These are phyloP conservation scores for Dolichomitus sp. DNA, from an alignment of 2,888 invertebrate genomes.

Conservation along the genomic window DNA sequence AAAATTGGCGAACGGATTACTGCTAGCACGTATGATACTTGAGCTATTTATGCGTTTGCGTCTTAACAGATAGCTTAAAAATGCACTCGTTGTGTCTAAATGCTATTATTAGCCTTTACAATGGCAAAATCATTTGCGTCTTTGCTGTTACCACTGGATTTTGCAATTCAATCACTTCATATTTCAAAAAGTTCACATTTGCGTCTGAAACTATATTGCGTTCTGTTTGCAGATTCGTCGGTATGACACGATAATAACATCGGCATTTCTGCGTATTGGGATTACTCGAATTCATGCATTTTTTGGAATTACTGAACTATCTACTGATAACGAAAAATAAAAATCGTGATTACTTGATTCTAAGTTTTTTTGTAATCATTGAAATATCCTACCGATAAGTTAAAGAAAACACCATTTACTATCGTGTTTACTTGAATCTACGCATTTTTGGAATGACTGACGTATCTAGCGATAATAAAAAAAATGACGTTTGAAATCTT, in stretches of 20 bases:
- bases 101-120: no score
- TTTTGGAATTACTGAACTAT: background rate
- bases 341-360: constrained; percentile 1
- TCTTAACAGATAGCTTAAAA: background rate
- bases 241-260: background rate
- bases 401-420: no score
- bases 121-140: background rate
- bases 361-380: no score
- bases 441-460: background rate
- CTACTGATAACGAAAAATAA: background rate
- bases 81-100: no score
- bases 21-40: background rate
- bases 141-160: background rate
- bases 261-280: background rate
- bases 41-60: constrained; percentile 13
- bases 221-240: background rate
- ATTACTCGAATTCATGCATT: background rate
- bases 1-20: background rate
- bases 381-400: no score
- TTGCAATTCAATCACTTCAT: background rate
- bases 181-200: background rate
- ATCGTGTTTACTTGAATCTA: background rate
- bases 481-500: background rate
- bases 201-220: background rate
- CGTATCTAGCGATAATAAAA: background rate